Conservation (phyloP, 2,888 invertebrate species). For the Pollenia angustigena region DNA sequence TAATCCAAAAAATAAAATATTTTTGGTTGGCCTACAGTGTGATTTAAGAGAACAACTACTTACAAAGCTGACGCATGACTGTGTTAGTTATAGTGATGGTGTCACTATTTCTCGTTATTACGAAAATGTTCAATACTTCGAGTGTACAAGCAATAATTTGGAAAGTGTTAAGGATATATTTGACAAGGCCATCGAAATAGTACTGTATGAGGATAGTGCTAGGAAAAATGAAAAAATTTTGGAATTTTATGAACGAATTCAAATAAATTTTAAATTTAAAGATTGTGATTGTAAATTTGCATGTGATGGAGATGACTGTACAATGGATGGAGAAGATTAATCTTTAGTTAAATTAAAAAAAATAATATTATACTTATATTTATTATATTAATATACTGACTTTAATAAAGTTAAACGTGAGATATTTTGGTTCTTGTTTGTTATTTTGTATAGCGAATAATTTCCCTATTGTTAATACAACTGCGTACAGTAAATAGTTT, state of each 20-base stretch:
- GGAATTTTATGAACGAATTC: conserved; percentile 58
- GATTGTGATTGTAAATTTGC: conserved; percentile 31
- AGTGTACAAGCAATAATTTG: conserved; percentile 57
- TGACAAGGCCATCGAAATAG: conserved; percentile 45
- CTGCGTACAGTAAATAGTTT: too few relatives aligned
- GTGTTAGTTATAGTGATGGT: conserved; percentile 60
- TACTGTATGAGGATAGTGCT: conserved; percentile 26
- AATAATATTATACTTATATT: not conserved
- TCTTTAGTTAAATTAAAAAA: too few relatives aligned
- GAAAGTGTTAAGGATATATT: conserved; percentile 55
- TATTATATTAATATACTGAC: conserved; percentile 11
- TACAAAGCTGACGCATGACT: conserved; percentile 52
- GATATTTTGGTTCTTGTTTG: too few relatives aligned
- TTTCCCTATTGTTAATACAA: too few relatives aligned
- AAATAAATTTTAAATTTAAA: conserved; percentile 64
- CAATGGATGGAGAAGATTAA: not conserved
- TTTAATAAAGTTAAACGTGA: conserved; percentile 31
- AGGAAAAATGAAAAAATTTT: conserved; percentile 37
- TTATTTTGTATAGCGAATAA: too few relatives aligned
- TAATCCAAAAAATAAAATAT: conserved; percentile 57
- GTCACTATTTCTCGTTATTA: conserved; percentile 58
- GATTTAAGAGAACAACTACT: conserved; percentile 61
- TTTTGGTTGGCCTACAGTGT: conserved; percentile 63
- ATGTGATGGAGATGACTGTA: conserved; percentile 26
- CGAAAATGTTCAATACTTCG: conserved; percentile 65